Base-by-base conservation (phyloP, 2,888 invertebrate species). In the Fissipunctia ypsillon region DNA sequence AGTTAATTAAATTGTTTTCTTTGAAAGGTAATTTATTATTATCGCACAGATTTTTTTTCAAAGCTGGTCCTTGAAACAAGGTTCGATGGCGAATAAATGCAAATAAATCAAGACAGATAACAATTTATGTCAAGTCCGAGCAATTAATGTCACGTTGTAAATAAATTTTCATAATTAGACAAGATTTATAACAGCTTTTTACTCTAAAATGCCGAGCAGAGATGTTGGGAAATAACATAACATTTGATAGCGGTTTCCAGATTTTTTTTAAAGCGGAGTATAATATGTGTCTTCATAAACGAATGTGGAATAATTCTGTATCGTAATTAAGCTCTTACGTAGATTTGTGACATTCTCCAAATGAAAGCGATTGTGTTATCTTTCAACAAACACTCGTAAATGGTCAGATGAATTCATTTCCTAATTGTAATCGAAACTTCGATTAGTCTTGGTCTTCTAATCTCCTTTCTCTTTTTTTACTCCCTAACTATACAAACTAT, bases 71-170 rank as follows among this genome's bases (percentile, higher is more conserved):
- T 84, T 78, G 59, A 68, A 54, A 71, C 69, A 65, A 50, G 63
- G 65, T 77, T 77, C 59, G 69, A 67, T 59, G 25, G 56, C 59
- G 70, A 86, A 89, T 90, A 88, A 89, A 89, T 91, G 35, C 64
- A 71, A 86, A 89, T 90, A 89, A 90, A 91, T 90, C 86, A 88
- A 80, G 75, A 77, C 73, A 78, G 82, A 86, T 87, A 88, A 88
- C 85, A 86, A 85, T 88, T 88, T 83, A 84, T 84, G 83, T 87
- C 84, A 83, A 77, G 81, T 81, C 76, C 45, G 48, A 83, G 80
- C 88, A 89, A 91, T 91, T 89, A 87, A 85, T 87, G 91, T 89
- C 81, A 74, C 73, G 75, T 79, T 83, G 75, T 84, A 81, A 86
- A 88, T 89, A 87, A 71, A 87, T 88, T 88, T 87, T 86, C 86